Base-by-base conservation (phyloP, 1,140 invertebrate species). In the Nymphalis io region DNA sequence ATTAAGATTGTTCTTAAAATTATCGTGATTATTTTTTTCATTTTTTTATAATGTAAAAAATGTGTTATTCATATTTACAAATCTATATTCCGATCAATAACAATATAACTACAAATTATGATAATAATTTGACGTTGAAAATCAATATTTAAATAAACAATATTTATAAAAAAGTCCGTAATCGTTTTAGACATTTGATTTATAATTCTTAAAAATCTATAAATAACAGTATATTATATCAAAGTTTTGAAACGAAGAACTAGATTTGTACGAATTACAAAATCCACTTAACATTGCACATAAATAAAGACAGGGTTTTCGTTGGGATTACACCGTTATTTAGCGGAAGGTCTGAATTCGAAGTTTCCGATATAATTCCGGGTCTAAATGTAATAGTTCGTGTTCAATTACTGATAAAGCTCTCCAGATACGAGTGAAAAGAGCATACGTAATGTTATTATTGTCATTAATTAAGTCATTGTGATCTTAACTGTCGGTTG, bases 331-430 rank as follows among this genome's bases (percentile, higher is more conserved):
- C 75, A 78, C 78, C 78, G 80, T 81, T 79, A 75, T 75, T 74
- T 73, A 67, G 63, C 59, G 66, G 68, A 77, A 79, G 80, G 82
- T 80, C 81, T 80, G 80, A 70, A 78, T 68, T 68, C 66, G 69
- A 82, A 77, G 73, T 75, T 75, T 68, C 69, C 74, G 75, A 73
- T 80, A 84, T 83, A 84, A 88, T 82, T 78, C 82, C 73, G 75
- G 73, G 67, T 75, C 70, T 68, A 71, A 75, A 80, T 73, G 79
- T 84, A 82, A 88, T 85, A 82, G 76, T 71, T 79, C 76, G 72
- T 80, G 79, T 84, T 85, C 78, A 85, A 84, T 84, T 83, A 85
- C 78, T 82, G 79, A 84, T 88, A 86, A 85, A 85, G 73, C 79
- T 81, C 76, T 80, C 73, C 51, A 73, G 76, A 83, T 83, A 82